Evolutionary conservation across 2,797 vertebrate genomes (phyloP).

Genomic region (Falco biarmicus): DNA sequence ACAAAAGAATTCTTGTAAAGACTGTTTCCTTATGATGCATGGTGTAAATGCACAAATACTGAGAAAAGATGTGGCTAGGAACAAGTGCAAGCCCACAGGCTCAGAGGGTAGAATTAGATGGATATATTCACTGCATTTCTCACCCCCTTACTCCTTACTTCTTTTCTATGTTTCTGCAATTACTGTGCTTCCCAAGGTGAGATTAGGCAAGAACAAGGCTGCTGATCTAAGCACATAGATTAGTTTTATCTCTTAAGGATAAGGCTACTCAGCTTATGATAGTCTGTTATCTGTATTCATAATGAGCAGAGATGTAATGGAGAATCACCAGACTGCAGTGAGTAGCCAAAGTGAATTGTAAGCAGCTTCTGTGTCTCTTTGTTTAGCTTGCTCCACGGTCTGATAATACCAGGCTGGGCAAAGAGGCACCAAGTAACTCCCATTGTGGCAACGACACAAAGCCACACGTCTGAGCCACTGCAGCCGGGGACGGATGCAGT

Average conservation of each 20-base stretch:
- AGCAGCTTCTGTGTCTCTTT: background rate
- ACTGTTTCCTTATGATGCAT: background rate
- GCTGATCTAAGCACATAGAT: conserved; percentile 36
- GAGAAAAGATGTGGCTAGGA: background rate
- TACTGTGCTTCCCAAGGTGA: background rate
- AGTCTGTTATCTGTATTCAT: conserved; percentile 37
- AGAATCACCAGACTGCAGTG: conserved; percentile 35
- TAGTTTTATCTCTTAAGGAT: conserved; percentile 47
- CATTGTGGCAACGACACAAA: background rate
- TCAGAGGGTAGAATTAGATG: background rate
- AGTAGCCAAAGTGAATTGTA: conserved; percentile 4
- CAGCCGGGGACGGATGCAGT: background rate
- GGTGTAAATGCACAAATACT: background rate
- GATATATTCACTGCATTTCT: background rate
- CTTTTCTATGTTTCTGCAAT: background rate
- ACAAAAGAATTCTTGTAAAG: background rate
- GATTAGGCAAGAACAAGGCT: conserved; percentile 3
- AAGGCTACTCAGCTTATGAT: conserved; percentile 41
- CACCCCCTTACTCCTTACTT: background rate
- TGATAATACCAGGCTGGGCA: background rate
- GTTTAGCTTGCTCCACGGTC: background rate
- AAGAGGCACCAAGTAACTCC: background rate
- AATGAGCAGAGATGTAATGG: conserved; percentile 51
- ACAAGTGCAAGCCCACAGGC: background rate
- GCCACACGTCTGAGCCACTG: background rate